Percentiles rank a stretch among this genome's conserved stretches.
phyloP scores from a whole-genome alignment of 2,113 vertebrate genomes.

The Periophthalmus modestus region DNA sequence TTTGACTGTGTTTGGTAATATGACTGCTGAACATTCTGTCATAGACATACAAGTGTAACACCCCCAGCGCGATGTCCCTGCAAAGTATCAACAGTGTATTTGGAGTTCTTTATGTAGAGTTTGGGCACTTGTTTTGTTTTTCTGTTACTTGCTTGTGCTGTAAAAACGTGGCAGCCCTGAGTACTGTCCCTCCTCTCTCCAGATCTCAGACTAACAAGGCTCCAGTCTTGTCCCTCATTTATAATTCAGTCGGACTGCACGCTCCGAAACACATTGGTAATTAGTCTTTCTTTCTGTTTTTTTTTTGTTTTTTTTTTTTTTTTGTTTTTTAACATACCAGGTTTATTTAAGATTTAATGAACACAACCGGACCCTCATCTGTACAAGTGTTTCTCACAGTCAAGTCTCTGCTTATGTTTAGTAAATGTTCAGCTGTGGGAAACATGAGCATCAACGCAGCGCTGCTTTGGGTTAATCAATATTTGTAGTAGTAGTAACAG shows the following conservation, averaged over 20 bases:
- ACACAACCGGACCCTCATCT: conserved; percentile 31
- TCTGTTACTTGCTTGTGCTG: background rate
- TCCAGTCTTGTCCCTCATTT: conserved; percentile 60
- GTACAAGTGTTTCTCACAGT: conserved; percentile 51
- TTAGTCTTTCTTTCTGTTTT: conserved; percentile 75
- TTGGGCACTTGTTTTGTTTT: no score
- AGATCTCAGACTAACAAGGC: conserved; percentile 32
- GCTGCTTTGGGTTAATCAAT: conserved; percentile 28
- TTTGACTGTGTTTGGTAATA: no score
- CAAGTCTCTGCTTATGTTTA: conserved; percentile 49
- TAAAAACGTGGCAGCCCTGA: background rate
- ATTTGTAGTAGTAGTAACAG: background rate
- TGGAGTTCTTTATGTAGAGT: no score
- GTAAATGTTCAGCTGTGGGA: background rate
- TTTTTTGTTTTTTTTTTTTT: no score
- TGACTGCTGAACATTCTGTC: no score
- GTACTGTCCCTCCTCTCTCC: background rate
- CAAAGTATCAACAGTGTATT: no score
- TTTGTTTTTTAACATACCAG: no score
- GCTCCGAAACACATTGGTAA: conserved; percentile 69
- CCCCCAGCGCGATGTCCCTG: no score
- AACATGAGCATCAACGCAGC: no score
- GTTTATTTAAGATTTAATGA: conserved; percentile 75
- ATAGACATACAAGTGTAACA: no score
- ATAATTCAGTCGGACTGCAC: conserved; percentile 66